Percentiles rank a stretch among this genome's conserved stretches.
These are phyloP conservation scores for Brassicogethes aeneus DNA, from an alignment of 2,888 invertebrate species.

Conservation along the genomic window DNA sequence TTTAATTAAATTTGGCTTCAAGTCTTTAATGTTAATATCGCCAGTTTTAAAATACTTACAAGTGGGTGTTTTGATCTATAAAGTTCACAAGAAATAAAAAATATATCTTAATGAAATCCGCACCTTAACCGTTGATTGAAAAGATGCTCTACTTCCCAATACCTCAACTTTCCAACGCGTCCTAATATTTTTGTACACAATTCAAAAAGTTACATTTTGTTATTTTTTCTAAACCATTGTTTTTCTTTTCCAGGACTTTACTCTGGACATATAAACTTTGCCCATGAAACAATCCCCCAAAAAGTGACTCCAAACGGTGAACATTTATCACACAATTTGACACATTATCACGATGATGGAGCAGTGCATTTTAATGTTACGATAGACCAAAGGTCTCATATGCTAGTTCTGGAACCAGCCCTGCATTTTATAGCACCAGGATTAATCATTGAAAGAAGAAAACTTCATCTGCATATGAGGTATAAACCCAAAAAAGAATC, in stretches of 20 bases:
- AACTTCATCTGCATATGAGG: constrained; percentile 46
- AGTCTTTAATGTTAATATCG: too few species aligned
- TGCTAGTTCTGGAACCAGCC: constrained; percentile 46
- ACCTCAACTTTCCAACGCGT: too few species aligned
- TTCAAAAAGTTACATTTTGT: too few species aligned
- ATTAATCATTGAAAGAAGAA: constrained; percentile 63
- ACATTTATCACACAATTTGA: constrained; percentile 33
- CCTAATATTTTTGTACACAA: too few species aligned
- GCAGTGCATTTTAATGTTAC: constrained; percentile 46
- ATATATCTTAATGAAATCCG: too few species aligned
- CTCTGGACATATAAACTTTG: constrained; percentile 43
- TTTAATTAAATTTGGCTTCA: too few species aligned
- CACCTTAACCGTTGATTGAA: too few species aligned
- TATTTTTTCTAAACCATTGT: too few species aligned
- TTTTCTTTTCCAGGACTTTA: constrained; percentile 45
- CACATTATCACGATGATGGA: constrained; percentile 45
- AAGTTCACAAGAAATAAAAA: too few species aligned
- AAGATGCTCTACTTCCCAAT: too few species aligned
- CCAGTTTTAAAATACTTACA: too few species aligned
- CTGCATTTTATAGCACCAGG: constrained; percentile 59
- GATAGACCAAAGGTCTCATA: constrained; percentile 34
- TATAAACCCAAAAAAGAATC: constrained; percentile 43
- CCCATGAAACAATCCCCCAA: constrained; percentile 52
- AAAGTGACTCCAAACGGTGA: constrained; percentile 51
- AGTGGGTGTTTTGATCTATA: too few species aligned